Conservation (phyloP, 2,797 vertebrate genomes). For the Sebastes hubbsi region DNA sequence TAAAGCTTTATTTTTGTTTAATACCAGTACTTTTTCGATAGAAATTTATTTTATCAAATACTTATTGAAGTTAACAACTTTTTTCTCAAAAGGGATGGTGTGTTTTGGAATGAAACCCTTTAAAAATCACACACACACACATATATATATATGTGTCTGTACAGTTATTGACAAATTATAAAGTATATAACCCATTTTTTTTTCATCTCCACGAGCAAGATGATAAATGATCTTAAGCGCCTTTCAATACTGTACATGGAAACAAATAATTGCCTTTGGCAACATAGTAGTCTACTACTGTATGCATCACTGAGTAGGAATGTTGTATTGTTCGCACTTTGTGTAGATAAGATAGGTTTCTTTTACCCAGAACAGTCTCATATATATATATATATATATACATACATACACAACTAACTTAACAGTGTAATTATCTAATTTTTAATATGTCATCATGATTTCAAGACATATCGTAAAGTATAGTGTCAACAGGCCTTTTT, state of each 20-base stretch:
- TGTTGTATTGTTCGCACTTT: slow-evolving; percentile 80
- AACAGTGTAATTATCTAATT: slow-evolving; percentile 25
- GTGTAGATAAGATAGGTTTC: slow-evolving; percentile 66
- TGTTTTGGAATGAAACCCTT: slow-evolving; percentile 75
- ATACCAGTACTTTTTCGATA: slow-evolving; percentile 52
- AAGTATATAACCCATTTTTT: slow-evolving; percentile 47
- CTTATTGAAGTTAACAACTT: slow-evolving; percentile 20
- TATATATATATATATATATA: not conserved
- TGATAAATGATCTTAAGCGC: slow-evolving; percentile 88
- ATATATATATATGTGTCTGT: slow-evolving; percentile 30
- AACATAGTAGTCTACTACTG: slow-evolving; percentile 84
- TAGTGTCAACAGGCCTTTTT: slow-evolving; percentile 43
- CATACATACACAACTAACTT: slow-evolving; percentile 16
- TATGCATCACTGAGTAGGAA: slow-evolving; percentile 82
- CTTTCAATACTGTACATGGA: slow-evolving; percentile 89
- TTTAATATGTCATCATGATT: slow-evolving; percentile 36
- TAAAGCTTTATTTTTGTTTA: slow-evolving; percentile 55
- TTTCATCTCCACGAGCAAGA: slow-evolving; percentile 71
- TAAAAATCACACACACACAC: slow-evolving; percentile 12
- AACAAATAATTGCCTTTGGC: slow-evolving; percentile 87
- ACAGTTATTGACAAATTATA: slow-evolving; percentile 60
- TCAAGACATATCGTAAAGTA: slow-evolving; percentile 46
- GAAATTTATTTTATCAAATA: slow-evolving; percentile 67
- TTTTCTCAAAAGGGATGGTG: slow-evolving; percentile 24
- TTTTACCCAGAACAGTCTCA: slow-evolving; percentile 36